A percentile compares a stretch with the other conserved stretches of the same genome.
Evolutionary conservation across 2,797 vertebrate genomes (phyloP).

Genomic region (Champsocephalus esox): DNA sequence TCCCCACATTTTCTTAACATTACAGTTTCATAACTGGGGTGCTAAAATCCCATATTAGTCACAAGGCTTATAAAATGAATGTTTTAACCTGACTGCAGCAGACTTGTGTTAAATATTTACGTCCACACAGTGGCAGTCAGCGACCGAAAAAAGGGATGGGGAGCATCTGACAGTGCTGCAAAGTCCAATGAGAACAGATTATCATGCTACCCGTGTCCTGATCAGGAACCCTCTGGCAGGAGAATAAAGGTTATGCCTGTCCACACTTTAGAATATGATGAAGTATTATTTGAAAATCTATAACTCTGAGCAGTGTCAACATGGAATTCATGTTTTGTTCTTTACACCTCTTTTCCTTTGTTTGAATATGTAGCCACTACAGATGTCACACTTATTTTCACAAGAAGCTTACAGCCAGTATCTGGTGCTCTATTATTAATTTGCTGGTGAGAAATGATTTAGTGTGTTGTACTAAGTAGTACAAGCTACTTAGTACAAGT

Average conservation of each 20-base stretch:
- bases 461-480: slow-evolving; percentile 20
- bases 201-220: slow-evolving; percentile 67
- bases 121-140: slow-evolving; percentile 78
- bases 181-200: slow-evolving; percentile 60
- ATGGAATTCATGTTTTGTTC: slow-evolving; percentile 13
- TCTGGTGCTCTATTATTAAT: slow-evolving; percentile 14
- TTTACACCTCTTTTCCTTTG: not conserved
- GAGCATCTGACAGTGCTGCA: slow-evolving; percentile 47
- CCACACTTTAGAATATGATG: slow-evolving; percentile 42
- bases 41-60: slow-evolving; percentile 1
- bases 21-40: slow-evolving; percentile 19
- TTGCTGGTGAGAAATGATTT: slow-evolving; percentile 43
- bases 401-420: slow-evolving; percentile 2
- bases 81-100: slow-evolving; percentile 41
- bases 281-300: slow-evolving; percentile 48
- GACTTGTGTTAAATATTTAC: slow-evolving; percentile 65
- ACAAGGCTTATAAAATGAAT: not conserved
- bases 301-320: slow-evolving; percentile 19
- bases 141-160: slow-evolving; percentile 46
- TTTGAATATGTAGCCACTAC: not conserved
- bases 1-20: not conserved
- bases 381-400: slow-evolving; percentile 29
- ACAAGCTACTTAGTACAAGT: no score
- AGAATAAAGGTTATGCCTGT: slow-evolving; percentile 68
- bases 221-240: slow-evolving; percentile 60